Evolutionary conservation across 2,113 vertebrate genomes (phyloP), one percentile per base, ranked within the genome.

Genomic region (Eptesicus fuscus): DNA sequence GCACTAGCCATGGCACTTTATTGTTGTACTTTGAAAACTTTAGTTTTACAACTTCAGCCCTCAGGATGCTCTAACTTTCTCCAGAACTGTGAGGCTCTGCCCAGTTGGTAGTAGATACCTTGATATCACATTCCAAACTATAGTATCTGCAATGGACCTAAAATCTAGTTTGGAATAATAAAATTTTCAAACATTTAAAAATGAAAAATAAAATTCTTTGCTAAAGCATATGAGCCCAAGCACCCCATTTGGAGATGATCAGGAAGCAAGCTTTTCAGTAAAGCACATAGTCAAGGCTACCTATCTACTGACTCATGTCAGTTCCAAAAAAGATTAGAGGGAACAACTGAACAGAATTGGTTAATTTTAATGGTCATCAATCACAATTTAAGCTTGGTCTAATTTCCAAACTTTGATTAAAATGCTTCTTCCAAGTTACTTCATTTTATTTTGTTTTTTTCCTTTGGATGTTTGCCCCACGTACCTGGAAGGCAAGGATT

Each of bases 351-450:
- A 35, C 49, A 59, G 56, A 91, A 74, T 14, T 67, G 70, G 51
- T 77, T 40, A 0, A 96, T 53, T 91, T 74, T 70, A 65, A 88
- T 20, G 74, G 56, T 83, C 90, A 79, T 65, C 74, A 77, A 9
- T 76, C 74, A 87, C 65, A 76, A 49, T 86, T 83, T 70, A 85
- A 91, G 23, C 35, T 87, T 92, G 70, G 28, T 87, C 37, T 80
- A 76, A 40, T 32, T 69, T 65, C 74, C 56, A 84, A 84, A 61
- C 22, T 80, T 94, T 69, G 73, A 93, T 95, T 83, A 87, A 78
- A 94, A 79, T 89, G n/a, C 17, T 42, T 89, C 65, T 91, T 61
- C 32, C 73, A 40, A 93, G 30, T 51, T 71, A 67, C 35, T 78
- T 79, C 74, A 25, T 35, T 70, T 76, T 59, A 35, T 18, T 59